Conservation (phyloP, 2,113 vertebrate species). For the Leiothrix lutea region DNA sequence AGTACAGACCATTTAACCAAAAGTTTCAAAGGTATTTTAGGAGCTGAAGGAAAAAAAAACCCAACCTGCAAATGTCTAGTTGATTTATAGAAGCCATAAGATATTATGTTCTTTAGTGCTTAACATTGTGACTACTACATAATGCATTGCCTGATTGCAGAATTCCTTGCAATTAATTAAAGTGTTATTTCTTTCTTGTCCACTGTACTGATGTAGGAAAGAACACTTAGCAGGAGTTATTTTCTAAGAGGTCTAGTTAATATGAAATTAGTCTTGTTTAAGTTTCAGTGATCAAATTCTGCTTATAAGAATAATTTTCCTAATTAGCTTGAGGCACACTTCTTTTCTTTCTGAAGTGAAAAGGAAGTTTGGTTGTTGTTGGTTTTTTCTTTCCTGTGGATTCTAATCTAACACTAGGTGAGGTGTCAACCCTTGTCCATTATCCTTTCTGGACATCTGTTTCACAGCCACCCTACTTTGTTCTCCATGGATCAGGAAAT, state of each 20-base stretch:
- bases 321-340: neutral
- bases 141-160: neutral
- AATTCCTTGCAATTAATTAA: neutral
- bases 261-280: neutral
- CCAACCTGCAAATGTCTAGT: neutral
- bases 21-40: neutral
- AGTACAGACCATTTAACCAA: neutral
- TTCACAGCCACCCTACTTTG: neutral
- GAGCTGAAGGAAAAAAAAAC: neutral
- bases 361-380: accelerated
- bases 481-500: neutral
- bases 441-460: neutral
- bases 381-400: neutral
- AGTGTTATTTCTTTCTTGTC: neutral
- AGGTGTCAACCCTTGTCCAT: neutral
- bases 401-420: neutral
- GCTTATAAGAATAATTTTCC: neutral
- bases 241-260: neutral
- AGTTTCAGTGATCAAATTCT: neutral
- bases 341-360: neutral
- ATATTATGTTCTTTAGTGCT: neutral
- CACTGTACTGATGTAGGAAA: neutral
- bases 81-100: neutral
- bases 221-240: neutral
- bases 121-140: neutral